phyloP scores from a whole-genome alignment of 2,113 vertebrate species.

The Poeciliopsis prolifica region DNA sequence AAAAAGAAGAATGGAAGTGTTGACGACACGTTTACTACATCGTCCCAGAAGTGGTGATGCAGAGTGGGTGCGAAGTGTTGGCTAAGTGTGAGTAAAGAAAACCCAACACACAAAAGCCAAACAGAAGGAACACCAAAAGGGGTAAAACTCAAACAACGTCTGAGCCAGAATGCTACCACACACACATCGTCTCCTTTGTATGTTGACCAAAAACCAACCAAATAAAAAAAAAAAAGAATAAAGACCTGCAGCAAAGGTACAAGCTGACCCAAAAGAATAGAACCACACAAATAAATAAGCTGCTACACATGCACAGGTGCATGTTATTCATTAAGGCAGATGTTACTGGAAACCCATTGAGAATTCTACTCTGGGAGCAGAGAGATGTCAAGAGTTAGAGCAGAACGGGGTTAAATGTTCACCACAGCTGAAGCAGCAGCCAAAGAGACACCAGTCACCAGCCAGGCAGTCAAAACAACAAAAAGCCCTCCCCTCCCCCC shows the following conservation, averaged over 20 bases:
- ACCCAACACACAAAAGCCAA: constrained; percentile 21
- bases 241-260: constrained; percentile 2
- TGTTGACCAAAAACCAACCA: background rate
- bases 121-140: constrained; percentile 33
- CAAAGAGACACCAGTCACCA: constrained; percentile 40
- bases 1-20: constrained; percentile 23
- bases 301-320: constrained; percentile 48
- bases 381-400: constrained; percentile 52
- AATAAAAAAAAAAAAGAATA: constrained; percentile 9
- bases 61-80: constrained; percentile 11
- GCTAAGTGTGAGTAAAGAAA: constrained; percentile 3
- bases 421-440: constrained; percentile 49
- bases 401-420: constrained; percentile 47
- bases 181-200: background rate
- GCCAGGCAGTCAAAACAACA: constrained; percentile 55
- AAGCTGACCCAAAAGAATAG: constrained; percentile 17
- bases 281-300: constrained; percentile 10
- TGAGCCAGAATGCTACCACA: constrained; percentile 11
- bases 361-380: constrained; percentile 35
- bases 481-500: constrained; percentile 22
- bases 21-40: background rate
- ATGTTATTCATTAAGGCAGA: constrained; percentile 43
- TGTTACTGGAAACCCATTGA: constrained; percentile 55
- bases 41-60: constrained; percentile 5
- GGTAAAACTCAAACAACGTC: constrained; percentile 15